A percentile compares a stretch with the other conserved stretches of the same genome.
Evolutionary conservation across 2,797 vertebrate species (phyloP).

Genomic region (Falco cherrug): DNA sequence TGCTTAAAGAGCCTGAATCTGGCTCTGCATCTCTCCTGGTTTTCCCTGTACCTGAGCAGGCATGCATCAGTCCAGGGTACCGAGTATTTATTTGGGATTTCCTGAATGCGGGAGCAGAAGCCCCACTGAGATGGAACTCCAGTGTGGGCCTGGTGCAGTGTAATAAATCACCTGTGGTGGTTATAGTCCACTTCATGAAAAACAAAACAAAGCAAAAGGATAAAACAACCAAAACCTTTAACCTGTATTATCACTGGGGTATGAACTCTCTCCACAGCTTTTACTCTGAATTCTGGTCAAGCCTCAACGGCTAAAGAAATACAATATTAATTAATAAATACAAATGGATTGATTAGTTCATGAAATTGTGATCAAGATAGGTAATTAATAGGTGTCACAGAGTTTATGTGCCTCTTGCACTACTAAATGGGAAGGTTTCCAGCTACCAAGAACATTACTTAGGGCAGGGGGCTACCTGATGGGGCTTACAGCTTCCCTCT

Average conservation of each 20-base stretch:
- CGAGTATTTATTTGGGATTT: background rate
- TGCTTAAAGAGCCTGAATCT: background rate
- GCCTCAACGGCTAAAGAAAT: background rate
- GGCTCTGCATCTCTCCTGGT: background rate
- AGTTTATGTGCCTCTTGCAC: background rate
- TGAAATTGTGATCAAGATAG: background rate
- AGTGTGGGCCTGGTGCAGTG: background rate
- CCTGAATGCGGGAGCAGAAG: background rate
- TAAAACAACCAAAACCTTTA: background rate
- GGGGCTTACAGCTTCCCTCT: background rate
- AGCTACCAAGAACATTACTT: background rate
- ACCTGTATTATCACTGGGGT: background rate
- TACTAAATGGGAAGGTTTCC: background rate
- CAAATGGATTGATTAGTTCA: background rate
- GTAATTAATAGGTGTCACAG: background rate
- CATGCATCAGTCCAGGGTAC: rapidly evolving
- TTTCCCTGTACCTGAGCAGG: background rate
- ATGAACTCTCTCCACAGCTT: background rate
- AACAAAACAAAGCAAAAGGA: no score
- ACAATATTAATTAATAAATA: background rate
- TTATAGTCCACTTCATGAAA: background rate
- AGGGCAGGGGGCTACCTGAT: background rate
- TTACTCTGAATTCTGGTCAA: background rate
- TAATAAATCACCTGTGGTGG: background rate
- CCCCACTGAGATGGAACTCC: background rate